phyloP scores from a whole-genome alignment of 2,888 invertebrate genomes.

The Lycocerus yunnanus region DNA sequence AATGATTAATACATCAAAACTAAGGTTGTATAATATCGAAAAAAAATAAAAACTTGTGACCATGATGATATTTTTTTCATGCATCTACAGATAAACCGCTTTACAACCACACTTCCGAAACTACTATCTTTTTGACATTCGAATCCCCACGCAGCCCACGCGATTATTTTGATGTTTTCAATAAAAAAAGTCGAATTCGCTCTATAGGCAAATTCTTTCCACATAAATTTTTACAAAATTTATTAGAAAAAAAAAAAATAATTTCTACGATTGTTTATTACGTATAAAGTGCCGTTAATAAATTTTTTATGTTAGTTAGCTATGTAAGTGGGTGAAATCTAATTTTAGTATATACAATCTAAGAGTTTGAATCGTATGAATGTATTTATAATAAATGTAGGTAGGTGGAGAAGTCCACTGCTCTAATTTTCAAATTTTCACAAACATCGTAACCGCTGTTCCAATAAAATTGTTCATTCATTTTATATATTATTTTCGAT shows the following conservation, averaged over 20 bases:
- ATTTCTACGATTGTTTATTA: background rate
- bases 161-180: background rate
- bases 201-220: background rate
- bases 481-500: too few species aligned
- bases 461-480: background rate
- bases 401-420: background rate
- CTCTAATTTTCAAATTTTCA: background rate
- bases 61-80: background rate
- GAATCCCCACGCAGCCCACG: background rate
- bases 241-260: background rate
- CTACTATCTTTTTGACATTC: background rate
- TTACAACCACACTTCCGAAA: background rate
- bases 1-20: background rate
- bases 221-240: background rate
- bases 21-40: background rate
- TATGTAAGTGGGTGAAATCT: background rate
- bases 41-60: background rate
- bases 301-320: background rate
- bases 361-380: background rate
- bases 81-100: background rate
- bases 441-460: background rate
- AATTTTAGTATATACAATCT: background rate
- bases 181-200: background rate
- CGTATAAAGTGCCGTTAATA: background rate
- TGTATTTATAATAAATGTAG: background rate